A percentile compares a stretch with the other conserved stretches of the same genome.
phyloP scores from a whole-genome alignment of 2,113 vertebrate species.

The Stigmatopora argus region DNA sequence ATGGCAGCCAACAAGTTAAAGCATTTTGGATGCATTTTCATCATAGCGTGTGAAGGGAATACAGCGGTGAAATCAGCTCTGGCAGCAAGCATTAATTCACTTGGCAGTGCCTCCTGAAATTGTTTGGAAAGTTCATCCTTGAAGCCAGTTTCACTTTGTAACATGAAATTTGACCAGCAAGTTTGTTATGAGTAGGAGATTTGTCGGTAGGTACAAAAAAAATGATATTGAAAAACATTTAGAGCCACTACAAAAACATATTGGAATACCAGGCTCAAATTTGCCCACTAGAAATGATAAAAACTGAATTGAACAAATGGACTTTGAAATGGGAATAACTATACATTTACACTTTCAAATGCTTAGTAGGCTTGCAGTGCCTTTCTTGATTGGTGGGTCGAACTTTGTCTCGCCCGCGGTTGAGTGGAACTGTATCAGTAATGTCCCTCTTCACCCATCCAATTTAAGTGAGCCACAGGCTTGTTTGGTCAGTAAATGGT shows the following conservation, averaged over 20 bases:
- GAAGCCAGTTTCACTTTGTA: no score
- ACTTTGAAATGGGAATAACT: neutral
- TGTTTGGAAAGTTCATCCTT: no score
- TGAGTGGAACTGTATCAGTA: conserved; percentile 51
- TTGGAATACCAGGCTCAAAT: neutral
- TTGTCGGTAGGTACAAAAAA: no score
- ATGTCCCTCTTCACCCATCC: conserved; percentile 50
- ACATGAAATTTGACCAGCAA: no score
- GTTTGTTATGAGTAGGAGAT: no score
- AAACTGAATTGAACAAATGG: neutral
- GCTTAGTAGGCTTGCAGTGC: conserved; percentile 33
- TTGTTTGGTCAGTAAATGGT: conserved; percentile 21
- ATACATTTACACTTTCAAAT: neutral
- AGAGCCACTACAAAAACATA: neutral
- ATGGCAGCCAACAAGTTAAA: no score
- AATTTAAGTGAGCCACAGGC: conserved; percentile 60
- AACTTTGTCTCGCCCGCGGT: conserved; percentile 44
- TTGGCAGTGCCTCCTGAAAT: no score
- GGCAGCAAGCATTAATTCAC: no score
- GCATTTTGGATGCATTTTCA: no score
- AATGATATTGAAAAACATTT: neutral
- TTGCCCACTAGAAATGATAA: neutral
- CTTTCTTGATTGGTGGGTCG: conserved; percentile 40
- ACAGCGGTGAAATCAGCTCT: no score
- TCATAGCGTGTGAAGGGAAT: no score